phyloP scores from a whole-genome alignment of 2,888 invertebrate species.

The Protophormia terraenovae region DNA sequence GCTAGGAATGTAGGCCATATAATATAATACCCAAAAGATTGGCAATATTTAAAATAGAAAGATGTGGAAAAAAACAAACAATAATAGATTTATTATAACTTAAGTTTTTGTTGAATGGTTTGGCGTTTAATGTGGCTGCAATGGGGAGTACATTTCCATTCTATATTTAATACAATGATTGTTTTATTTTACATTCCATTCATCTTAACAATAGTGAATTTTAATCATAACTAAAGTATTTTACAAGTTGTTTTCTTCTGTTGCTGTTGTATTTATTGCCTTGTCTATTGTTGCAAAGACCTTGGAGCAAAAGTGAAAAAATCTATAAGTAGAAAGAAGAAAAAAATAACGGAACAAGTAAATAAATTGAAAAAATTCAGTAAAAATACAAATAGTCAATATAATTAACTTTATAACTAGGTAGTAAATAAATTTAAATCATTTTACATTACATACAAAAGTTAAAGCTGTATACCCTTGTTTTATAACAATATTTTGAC shows the following conservation, averaged over 20 bases:
- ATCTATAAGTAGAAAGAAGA: constrained; percentile 16
- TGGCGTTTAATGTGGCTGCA: neutral
- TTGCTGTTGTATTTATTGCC: neutral
- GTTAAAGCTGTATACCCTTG: no score
- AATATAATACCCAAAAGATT: constrained; percentile 5
- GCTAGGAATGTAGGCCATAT: constrained; percentile 28
- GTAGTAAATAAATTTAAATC: no score
- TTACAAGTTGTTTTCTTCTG: constrained; percentile 4
- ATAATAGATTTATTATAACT: neutral
- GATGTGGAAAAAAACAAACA: neutral
- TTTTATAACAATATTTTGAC: no score
- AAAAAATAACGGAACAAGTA: neutral
- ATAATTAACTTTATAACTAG: no score
- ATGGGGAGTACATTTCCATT: neutral
- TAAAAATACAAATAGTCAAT: neutral
- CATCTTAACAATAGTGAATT: neutral
- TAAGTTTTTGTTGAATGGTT: neutral
- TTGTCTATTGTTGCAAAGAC: constrained; percentile 11
- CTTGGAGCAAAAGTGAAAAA: constrained; percentile 2
- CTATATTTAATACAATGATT: constrained; percentile 3
- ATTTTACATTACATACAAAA: no score
- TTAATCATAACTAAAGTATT: constrained; percentile 2
- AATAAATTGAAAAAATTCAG: neutral
- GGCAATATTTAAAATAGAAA: constrained; percentile 20
- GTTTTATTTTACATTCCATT: neutral